Conservation (phyloP, 2,113 vertebrate species). For the Mesoclemmys tuberculata region DNA sequence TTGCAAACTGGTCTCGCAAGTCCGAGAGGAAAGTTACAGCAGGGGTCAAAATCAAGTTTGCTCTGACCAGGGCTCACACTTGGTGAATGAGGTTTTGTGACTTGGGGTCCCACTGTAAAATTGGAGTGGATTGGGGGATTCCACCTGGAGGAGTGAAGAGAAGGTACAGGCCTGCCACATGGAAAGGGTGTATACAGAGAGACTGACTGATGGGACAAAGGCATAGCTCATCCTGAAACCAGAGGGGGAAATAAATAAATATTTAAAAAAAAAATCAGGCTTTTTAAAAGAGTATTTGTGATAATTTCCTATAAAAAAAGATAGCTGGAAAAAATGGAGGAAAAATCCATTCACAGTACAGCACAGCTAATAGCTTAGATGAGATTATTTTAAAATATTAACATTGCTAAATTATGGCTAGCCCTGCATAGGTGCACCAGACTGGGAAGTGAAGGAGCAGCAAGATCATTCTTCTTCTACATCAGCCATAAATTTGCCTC, state of each 20-base stretch:
- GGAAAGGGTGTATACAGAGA: not conserved
- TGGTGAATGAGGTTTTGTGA: not conserved
- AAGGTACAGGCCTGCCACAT: not conserved
- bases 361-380: not conserved
- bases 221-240: not conserved
- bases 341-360: not conserved
- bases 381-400: not conserved
- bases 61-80: not conserved
- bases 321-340: not conserved
- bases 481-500: not conserved
- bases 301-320: not conserved
- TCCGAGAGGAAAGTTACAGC: not conserved
- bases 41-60: not conserved
- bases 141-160: not conserved
- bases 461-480: not conserved
- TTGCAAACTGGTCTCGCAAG: not conserved
- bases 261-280: too few relatives aligned
- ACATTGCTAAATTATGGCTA: not conserved
- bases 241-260: fast-evolving
- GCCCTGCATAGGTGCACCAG: not conserved
- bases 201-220: not conserved
- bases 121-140: not conserved
- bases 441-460: not conserved
- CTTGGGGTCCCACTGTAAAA: not conserved
- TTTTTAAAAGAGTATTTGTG: not conserved